These are phyloP conservation scores for Ciconia maguari DNA, from an alignment of 2,113 vertebrate species.

Conservation along the genomic window DNA sequence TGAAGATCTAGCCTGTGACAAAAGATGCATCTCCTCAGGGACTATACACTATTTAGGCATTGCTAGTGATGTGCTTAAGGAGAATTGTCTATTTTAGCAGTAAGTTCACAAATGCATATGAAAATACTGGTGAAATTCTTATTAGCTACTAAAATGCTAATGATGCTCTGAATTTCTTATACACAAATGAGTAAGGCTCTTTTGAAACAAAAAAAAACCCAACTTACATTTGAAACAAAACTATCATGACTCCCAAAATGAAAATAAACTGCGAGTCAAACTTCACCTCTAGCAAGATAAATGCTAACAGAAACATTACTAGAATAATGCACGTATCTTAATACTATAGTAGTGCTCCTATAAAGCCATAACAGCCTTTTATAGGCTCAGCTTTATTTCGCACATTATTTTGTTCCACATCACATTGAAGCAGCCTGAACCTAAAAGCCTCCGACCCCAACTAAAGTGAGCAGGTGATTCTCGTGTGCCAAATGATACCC, in stretches of 20 bases:
- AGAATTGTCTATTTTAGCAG: background rate
- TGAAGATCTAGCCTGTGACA: background rate
- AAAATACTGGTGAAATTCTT: background rate
- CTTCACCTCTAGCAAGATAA: background rate
- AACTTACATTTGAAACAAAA: rapidly evolving
- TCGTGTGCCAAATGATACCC: background rate
- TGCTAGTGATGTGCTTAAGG: rapidly evolving
- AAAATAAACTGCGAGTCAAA: background rate
- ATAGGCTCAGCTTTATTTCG: background rate
- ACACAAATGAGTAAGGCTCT: background rate
- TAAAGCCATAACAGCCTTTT: background rate
- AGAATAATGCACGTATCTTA: rapidly evolving
- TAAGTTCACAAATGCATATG: background rate
- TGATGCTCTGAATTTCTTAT: background rate
- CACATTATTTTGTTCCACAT: background rate
- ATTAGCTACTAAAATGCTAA: background rate
- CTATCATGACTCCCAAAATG: background rate
- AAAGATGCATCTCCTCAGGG: background rate
- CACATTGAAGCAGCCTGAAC: background rate
- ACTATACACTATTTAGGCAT: too few species aligned
- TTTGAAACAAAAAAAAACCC: background rate
- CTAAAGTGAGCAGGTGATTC: background rate
- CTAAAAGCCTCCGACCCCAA: background rate
- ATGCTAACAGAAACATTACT: background rate
- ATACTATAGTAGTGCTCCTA: background rate